Base-by-base conservation (phyloP, 2,888 invertebrate genomes). In the Orthosia gracilis region DNA sequence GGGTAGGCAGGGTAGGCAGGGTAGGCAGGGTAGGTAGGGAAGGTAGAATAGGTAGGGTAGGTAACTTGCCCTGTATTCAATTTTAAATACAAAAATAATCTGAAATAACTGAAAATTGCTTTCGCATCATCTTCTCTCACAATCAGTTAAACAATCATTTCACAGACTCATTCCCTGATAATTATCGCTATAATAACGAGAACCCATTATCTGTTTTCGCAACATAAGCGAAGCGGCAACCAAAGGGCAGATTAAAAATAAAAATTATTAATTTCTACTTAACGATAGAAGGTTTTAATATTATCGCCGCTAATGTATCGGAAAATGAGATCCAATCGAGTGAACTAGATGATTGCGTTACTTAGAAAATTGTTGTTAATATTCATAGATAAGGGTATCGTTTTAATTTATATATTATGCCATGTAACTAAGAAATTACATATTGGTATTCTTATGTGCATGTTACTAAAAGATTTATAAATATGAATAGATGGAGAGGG, bases 321-420 rank as follows among this genome's bases (percentile, higher is more conserved):
- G 76, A 84, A 82, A 82, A 82, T 80, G 45, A 71, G 76, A 50
- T 63, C 12, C 63, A 64, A 26, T 80, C 31, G 49, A 79, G 64
- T 80, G 70, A 59, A 58, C 50, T 45, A 52, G 52, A 18, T n/a
- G 26, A 65, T 71, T 23, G 15, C 26, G 13, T 57, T 65, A 50
- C 31, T 31, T 45, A 57, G 45, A 54, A 64, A 74, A 74, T 79
- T 70, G 23, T 50, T 69, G 59, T 31, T 68, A 69, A 64, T 65
- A 65, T 78, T 81, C 23, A 65, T 65, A 26, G 45, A 47, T 1
- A 12, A n/a, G 17, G 15, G 2, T 26, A 26, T 21, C 7, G 21
- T 50, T 23, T 12, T 65, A 50, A 68, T 49, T 68, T 40, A 18
- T 18, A 26, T 5, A 40, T 47, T 40, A 50, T 23, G n/a, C 0